Evolutionary conservation across 2,113 vertebrate genomes (phyloP).

Genomic region (Rutilus rutilus): DNA sequence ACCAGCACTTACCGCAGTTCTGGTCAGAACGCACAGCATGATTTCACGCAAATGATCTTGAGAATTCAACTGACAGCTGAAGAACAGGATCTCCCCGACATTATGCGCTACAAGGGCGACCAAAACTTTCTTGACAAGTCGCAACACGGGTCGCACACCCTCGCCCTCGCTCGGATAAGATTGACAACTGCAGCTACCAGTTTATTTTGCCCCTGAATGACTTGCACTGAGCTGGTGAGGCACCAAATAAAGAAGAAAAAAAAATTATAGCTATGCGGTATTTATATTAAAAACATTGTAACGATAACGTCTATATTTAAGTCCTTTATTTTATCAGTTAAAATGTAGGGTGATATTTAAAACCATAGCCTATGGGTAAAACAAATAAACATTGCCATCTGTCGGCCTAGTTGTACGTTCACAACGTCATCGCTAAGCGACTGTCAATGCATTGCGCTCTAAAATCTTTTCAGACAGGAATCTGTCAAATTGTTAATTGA

Average conservation of each 20-base stretch:
- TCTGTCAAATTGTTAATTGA: neutral
- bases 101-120: slow-evolving; percentile 53
- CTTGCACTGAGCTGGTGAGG: neutral
- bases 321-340: neutral
- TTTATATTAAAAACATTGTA: neutral
- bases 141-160: neutral
- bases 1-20: slow-evolving; percentile 81
- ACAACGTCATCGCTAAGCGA: slow-evolving; percentile 18
- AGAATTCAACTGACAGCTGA: slow-evolving; percentile 21
- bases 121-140: slow-evolving; percentile 39
- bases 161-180: slow-evolving; percentile 35
- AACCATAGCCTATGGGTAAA: neutral
- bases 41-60: slow-evolving; percentile 50
- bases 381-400: slow-evolving; percentile 32
- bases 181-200: slow-evolving; percentile 12
- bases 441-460: neutral
- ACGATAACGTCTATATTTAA: neutral
- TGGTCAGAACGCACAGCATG: slow-evolving; percentile 82
- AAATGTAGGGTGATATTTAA: neutral
- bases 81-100: slow-evolving; percentile 22
- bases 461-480: too few species aligned
- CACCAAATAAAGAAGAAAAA: neutral
- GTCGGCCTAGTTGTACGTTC: neutral
- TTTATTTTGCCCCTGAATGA: neutral
- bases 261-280: neutral